Conservation (phyloP, 2,888 invertebrate genomes). For the Eupsilia transversa region DNA sequence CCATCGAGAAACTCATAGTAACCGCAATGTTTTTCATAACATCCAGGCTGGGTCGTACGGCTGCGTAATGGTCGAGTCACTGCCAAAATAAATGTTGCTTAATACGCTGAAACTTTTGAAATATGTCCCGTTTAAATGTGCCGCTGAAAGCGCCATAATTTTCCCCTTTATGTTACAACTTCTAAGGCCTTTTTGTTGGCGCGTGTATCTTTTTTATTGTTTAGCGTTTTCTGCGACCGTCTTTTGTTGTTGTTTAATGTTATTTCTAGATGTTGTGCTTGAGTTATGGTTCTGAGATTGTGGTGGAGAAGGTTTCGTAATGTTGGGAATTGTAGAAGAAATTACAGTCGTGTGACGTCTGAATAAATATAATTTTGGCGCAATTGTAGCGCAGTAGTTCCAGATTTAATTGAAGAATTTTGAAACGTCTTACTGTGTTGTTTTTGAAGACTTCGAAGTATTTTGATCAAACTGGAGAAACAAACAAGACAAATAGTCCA, state of each 20-base stretch:
- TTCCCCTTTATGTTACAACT: conserved; percentile 87
- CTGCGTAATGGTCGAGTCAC: conserved; percentile 87
- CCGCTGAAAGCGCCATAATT: conserved; percentile 89
- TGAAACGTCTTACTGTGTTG: neutral
- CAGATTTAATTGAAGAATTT: neutral
- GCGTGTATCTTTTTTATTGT: conserved; percentile 85
- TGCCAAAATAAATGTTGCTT: conserved; percentile 91
- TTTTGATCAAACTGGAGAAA: neutral
- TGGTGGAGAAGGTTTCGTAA: conserved; percentile 42
- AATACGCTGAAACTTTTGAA: conserved; percentile 90
- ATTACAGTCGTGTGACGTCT: neutral
- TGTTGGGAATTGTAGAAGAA: neutral
- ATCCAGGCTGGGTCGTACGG: conserved; percentile 75
- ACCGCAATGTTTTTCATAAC: conserved; percentile 81
- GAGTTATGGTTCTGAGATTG: conserved; percentile 55
- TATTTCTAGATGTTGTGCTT: conserved; percentile 59
- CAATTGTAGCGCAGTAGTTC: neutral
- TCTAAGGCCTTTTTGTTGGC: conserved; percentile 79
- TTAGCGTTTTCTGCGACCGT: conserved; percentile 69
- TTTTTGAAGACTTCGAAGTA: neutral
- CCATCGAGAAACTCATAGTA: conserved; percentile 70
- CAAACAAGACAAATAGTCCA: neutral
- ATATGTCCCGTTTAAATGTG: conserved; percentile 90
- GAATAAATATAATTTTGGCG: neutral
- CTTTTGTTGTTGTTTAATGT: conserved; percentile 71